A percentile compares a stretch with the other conserved stretches of the same genome.
Evolutionary conservation across 2,113 vertebrate species (phyloP).

Genomic region (Puntigrus tetrazona): DNA sequence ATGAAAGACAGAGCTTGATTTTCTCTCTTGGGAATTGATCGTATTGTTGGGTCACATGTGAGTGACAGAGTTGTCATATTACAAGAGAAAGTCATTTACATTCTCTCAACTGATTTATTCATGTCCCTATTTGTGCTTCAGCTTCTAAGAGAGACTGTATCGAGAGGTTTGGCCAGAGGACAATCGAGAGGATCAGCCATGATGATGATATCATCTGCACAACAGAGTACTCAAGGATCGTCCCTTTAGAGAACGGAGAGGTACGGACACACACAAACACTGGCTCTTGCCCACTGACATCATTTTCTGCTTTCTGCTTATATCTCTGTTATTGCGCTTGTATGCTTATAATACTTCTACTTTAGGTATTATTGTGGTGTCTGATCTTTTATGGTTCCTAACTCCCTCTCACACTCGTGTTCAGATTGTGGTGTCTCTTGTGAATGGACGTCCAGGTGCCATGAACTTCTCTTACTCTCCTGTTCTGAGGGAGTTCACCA

Average conservation of each 20-base stretch:
- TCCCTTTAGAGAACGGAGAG: constrained; percentile 96
- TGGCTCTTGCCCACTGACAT: not conserved
- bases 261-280: constrained; percentile 63
- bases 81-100: not conserved
- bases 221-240: constrained; percentile 91
- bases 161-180: constrained; percentile 87
- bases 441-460: constrained; percentile 92
- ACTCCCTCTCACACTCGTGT: not conserved
- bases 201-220: constrained; percentile 87
- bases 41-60: not conserved
- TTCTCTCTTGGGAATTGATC: too few relatives aligned
- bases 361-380: not conserved
- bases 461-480: constrained; percentile 98
- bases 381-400: not conserved
- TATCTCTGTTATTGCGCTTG: not conserved
- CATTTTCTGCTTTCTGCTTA: not conserved
- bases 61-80: not conserved
- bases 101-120: constrained; percentile 11
- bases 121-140: constrained; percentile 59
- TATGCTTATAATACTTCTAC: not conserved
- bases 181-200: constrained; percentile 82
- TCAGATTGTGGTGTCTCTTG: constrained; percentile 94
- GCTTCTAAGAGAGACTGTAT: constrained; percentile 94
- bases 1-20: too few relatives aligned
- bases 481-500: constrained; percentile 91